A percentile compares a stretch with the other conserved stretches of the same genome.
These are phyloP conservation scores for Pitta sordida DNA, from an alignment of 2,113 vertebrate species.

Conservation along the genomic window DNA sequence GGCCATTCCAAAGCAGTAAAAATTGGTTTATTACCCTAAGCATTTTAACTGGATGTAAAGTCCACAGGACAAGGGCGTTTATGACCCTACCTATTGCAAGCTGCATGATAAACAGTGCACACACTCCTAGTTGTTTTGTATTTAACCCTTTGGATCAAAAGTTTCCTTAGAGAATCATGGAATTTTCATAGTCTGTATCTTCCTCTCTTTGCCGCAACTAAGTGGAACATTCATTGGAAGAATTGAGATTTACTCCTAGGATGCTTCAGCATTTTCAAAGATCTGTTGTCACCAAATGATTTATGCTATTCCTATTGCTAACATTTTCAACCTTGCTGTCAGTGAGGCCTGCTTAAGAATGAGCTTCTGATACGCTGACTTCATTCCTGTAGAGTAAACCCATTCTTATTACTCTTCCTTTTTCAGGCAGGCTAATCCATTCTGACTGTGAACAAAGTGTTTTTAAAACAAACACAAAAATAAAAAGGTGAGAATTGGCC, in stretches of 20 bases:
- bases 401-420: neutral
- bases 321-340: neutral
- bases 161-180: neutral
- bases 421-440: neutral
- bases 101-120: neutral
- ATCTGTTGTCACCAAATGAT: neutral
- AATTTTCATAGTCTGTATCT: neutral
- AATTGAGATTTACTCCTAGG: neutral
- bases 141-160: neutral
- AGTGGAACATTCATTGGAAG: neutral
- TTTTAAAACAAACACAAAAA: slow-evolving; percentile 15
- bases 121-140: neutral
- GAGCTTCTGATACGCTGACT: neutral
- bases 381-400: slow-evolving; percentile 11
- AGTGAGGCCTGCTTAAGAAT: neutral
- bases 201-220: neutral
- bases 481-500: neutral
- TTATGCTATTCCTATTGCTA: neutral
- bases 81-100: neutral
- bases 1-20: neutral
- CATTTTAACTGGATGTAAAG: slow-evolving; percentile 3
- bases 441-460: neutral
- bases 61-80: neutral
- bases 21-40: neutral
- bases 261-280: neutral